Evolutionary conservation across 2,113 vertebrate genomes (phyloP).

Genomic region (Cheirogaleus medius): DNA sequence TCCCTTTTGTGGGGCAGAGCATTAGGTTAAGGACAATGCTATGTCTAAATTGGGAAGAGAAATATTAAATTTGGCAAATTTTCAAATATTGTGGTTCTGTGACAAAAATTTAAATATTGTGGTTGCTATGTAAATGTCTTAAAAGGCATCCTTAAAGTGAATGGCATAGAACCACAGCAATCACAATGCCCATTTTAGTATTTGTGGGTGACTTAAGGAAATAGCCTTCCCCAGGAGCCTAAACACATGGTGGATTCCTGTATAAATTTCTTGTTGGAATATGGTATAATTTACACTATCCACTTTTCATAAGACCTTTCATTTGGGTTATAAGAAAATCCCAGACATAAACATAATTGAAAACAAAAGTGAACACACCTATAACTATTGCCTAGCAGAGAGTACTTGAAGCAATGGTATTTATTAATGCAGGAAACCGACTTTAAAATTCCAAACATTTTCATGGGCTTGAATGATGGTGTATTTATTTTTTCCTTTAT

Average conservation of each 20-base stretch:
- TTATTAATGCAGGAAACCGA: constrained; percentile 35
- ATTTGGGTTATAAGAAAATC: constrained; percentile 26
- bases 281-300: not conserved
- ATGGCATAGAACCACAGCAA: not conserved
- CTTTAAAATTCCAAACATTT: constrained; percentile 36
- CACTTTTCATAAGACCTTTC: constrained; percentile 28
- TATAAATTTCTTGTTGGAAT: constrained; percentile 9
- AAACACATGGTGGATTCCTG: not conserved
- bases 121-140: not conserved
- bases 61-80: not conserved
- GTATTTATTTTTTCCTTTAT: not conserved
- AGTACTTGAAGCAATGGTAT: not conserved
- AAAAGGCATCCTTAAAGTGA: not conserved
- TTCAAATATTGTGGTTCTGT: not conserved
- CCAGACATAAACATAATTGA: constrained; percentile 11
- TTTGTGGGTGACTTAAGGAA: not conserved
- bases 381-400: not conserved
- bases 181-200: not conserved
- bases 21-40: not conserved
- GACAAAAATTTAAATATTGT: constrained; percentile 16
- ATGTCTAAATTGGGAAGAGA: not conserved
- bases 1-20: not conserved
- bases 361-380: constrained; percentile 35
- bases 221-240: not conserved
- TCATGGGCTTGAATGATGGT: not conserved